Conservation (phyloP, 2,113 vertebrate species). For the Archilochus colubris region DNA sequence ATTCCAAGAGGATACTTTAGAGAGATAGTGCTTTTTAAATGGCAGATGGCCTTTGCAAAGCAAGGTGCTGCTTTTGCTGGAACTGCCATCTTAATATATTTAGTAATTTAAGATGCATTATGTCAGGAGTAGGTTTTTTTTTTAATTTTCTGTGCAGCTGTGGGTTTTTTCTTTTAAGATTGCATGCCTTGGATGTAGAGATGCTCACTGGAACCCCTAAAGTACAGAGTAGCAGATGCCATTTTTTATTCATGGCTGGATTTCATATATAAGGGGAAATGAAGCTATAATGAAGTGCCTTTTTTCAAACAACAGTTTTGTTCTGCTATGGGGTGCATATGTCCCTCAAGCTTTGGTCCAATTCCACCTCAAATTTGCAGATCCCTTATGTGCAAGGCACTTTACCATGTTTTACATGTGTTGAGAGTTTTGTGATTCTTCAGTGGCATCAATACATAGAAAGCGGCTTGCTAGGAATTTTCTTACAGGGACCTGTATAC, state of each 20-base stretch:
- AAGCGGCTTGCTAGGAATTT: neutral
- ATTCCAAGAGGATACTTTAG: neutral
- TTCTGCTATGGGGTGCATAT: neutral
- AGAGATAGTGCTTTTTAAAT: neutral
- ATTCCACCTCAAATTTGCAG: neutral
- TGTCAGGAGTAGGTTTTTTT: fast-evolving
- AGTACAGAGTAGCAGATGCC: neutral
- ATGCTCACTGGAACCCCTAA: neutral
- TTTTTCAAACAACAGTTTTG: neutral
- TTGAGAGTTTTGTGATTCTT: neutral
- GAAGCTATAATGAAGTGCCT: neutral
- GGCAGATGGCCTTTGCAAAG: neutral
- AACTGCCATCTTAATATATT: neutral
- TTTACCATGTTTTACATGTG: fast-evolving
- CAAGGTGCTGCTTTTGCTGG: neutral
- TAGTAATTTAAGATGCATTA: neutral
- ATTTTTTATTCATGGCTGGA: neutral
- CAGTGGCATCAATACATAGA: neutral
- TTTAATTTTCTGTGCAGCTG: neutral
- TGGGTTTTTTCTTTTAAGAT: neutral
- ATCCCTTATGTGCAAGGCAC: neutral
- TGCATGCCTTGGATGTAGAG: neutral
- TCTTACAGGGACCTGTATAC: neutral
- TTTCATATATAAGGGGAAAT: neutral
- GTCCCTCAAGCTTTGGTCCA: neutral